Conservation (phyloP, 2,797 vertebrate genomes). For the Pempheris klunzingeri region DNA sequence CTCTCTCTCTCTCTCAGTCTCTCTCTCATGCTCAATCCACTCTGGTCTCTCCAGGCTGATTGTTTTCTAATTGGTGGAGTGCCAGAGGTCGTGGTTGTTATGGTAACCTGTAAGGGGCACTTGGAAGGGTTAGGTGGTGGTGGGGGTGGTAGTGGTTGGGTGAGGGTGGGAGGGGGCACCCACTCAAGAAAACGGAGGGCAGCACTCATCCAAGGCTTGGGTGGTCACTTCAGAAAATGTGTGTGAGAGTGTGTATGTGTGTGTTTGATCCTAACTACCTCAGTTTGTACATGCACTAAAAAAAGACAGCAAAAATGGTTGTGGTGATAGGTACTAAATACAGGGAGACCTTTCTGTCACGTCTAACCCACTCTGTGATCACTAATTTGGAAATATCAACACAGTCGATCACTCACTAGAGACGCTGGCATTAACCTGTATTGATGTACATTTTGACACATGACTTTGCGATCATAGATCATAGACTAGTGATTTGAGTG, state of each 20-base stretch:
- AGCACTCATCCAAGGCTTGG: conserved; percentile 72
- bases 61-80: conserved; percentile 87
- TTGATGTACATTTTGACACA: background rate
- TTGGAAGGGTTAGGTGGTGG: conserved; percentile 65
- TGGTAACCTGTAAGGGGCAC: conserved; percentile 80
- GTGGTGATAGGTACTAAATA: background rate
- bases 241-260: background rate
- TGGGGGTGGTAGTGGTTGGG: conserved; percentile 42
- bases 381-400: background rate
- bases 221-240: conserved; percentile 76
- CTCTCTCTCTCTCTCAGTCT: conserved; percentile 19
- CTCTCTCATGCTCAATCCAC: conserved; percentile 58
- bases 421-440: background rate
- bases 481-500: background rate
- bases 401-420: background rate
- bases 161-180: conserved; percentile 50
- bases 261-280: conserved; percentile 38
- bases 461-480: background rate
- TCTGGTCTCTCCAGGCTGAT: conserved; percentile 78
- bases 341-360: background rate
- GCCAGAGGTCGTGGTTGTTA: conserved; percentile 86
- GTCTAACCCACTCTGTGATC: background rate
- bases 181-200: conserved; percentile 75
- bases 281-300: conserved; percentile 27
- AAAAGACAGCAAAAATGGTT: conserved; percentile 1